Percentiles rank a stretch among this genome's conserved stretches.
phyloP scores from a whole-genome alignment of 2,113 vertebrate species.

The Strigops habroptila region DNA sequence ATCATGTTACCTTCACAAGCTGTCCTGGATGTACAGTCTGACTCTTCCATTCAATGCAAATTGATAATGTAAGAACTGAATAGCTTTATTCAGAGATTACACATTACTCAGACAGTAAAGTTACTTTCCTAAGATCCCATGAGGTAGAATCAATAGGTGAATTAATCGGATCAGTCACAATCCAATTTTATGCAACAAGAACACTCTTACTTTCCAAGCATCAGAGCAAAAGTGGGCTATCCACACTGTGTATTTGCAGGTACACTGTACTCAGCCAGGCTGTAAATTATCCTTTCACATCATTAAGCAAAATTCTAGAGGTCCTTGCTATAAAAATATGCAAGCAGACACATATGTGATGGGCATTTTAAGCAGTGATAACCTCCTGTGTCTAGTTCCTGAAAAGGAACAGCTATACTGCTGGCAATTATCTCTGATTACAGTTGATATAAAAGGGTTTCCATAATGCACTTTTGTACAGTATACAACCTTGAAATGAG shows the following conservation, averaged over 20 bases:
- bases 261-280: neutral
- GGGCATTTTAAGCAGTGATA: slow-evolving; percentile 11
- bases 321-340: neutral
- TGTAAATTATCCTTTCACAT: slow-evolving; percentile 19
- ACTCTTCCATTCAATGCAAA: neutral
- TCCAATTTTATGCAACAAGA: neutral
- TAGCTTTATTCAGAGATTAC: neutral
- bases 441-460: neutral
- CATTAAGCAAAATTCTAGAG: neutral
- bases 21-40: neutral
- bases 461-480: neutral
- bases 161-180: neutral
- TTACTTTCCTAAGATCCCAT: neutral
- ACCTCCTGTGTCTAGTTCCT: neutral
- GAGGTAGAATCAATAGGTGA: neutral
- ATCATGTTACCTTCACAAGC: neutral
- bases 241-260: neutral
- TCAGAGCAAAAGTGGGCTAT: neutral
- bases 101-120: neutral
- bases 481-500: neutral
- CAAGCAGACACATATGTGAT: neutral
- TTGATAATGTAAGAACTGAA: neutral
- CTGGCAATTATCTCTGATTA: slow-evolving; percentile 59
- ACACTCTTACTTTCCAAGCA: neutral
- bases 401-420: slow-evolving; percentile 19